Evolutionary conservation across 2,888 invertebrate species (phyloP), one percentile per base, ranked within the genome.

Genomic region (Dysmachus trigonus): DNA sequence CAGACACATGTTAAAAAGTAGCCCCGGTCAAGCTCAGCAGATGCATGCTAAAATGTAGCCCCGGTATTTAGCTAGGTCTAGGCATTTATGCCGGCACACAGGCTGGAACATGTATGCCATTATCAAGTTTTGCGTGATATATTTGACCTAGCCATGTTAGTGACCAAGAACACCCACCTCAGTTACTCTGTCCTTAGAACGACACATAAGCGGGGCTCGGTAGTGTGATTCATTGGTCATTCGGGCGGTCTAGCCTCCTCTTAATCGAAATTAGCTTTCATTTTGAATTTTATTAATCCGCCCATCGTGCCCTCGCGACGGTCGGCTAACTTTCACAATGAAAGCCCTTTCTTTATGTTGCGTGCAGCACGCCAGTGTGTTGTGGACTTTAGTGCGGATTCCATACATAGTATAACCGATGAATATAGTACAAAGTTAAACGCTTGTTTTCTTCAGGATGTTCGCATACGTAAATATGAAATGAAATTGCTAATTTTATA

Each of bases 301-400:
- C 47, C 47, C 47, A 47, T 47, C 15, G 3, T 62, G 27, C 27
- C 62, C 62, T 22, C 27, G 62, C 27, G 62, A 3, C 27, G 13
- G 62, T 27, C 8, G 10, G 13, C 8, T 62, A 62, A 62, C 62
- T 62, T 62, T 27, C 62, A 62, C 62, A 22, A 62, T 62, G 62
- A 62, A 62, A 62, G 62, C 62, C 62, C 27, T 22, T 62, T 62
- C 62, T 22, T 62, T 62, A 7, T 22, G 2, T 73, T 73, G 73
- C 73, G 73, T 73, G 73, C 73, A 33, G 73, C 73, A 73, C 73
- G 73, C 73, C n/a, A 73, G 2, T 73, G 62, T 73, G 73, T 18
- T 41, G 35, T n/a, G n/a, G n/a, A 73, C 31, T 73, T 73, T 73
- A 7, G 3, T 31, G 73, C 31, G 15, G 35, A 73, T 15, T 62